Evolutionary conservation across 2,888 invertebrate genomes (phyloP).

Genomic region (Limnephilus marmoratus): DNA sequence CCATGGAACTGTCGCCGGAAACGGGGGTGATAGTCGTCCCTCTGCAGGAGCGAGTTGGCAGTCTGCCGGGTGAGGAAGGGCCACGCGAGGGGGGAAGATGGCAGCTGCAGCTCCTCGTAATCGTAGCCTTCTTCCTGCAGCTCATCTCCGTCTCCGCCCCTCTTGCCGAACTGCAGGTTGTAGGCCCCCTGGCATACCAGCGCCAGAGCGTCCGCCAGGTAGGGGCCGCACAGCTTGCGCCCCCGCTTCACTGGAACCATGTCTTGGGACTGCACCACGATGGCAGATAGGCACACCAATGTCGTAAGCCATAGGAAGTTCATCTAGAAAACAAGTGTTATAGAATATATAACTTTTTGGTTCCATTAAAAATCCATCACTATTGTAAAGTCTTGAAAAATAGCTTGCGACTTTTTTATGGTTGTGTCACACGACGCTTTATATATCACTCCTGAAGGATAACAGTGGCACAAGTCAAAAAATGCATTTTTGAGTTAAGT

Average conservation of each 20-base stretch:
- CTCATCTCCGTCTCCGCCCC: background rate
- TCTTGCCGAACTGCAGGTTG: constrained; percentile 24
- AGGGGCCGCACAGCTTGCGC: constrained; percentile 54
- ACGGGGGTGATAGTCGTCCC: constrained; percentile 40
- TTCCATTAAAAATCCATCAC: too few species aligned
- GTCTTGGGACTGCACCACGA: constrained; percentile 29
- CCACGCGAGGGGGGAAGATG: constrained; percentile 13
- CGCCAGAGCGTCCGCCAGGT: constrained; percentile 53
- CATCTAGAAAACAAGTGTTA: background rate
- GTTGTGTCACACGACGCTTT: too few species aligned
- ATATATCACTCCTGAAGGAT: too few species aligned
- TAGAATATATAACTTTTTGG: background rate
- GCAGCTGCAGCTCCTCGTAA: constrained; percentile 19
- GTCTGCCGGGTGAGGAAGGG: constrained; percentile 49
- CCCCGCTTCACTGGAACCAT: background rate
- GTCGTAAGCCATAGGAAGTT: constrained; percentile 12
- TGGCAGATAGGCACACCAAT: constrained; percentile 42
- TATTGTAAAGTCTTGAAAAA: too few species aligned
- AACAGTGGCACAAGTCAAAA: too few species aligned
- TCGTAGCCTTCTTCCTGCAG: background rate
- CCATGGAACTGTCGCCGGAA: constrained; percentile 67
- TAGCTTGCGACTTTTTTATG: too few species aligned
- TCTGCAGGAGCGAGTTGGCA: constrained; percentile 35
- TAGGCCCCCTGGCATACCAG: constrained; percentile 56
- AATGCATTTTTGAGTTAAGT: too few species aligned